Conservation (phyloP, 2,888 invertebrate species). For the Auanema freiburgensis region DNA sequence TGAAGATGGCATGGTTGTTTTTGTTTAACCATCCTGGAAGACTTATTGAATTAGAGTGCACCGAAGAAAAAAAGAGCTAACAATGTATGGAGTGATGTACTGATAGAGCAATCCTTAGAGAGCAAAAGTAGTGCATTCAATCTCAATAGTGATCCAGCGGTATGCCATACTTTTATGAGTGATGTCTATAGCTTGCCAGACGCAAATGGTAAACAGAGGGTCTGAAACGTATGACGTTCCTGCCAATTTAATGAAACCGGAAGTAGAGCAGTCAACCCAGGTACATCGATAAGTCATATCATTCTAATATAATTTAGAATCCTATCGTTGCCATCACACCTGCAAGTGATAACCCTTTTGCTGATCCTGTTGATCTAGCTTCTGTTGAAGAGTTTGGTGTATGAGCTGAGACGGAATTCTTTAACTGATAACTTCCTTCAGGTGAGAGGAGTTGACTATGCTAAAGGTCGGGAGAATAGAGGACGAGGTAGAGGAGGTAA, state of each 20-base stretch:
- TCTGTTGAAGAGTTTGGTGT: conserved; percentile 39
- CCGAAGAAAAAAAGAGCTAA: conserved; percentile 13
- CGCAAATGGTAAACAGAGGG: conserved; percentile 17
- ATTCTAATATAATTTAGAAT: conserved; percentile 3
- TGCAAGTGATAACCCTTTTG: conserved; percentile 43
- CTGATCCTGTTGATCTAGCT: conserved; percentile 31
- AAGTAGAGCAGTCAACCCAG: not conserved
- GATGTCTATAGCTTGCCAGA: no score
- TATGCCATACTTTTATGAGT: no score
- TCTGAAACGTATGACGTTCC: conserved; percentile 25
- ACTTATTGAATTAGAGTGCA: conserved; percentile 6
- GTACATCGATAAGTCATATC: no score
- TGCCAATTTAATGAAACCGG: conserved; percentile 1
- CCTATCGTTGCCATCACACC: conserved; percentile 37
- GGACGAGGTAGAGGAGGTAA: conserved; percentile 9
- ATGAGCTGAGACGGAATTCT: not conserved
- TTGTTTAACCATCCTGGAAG: not conserved
- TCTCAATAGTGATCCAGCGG: conserved; percentile 10
- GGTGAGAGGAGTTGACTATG: not conserved
- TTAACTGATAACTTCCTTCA: not conserved
- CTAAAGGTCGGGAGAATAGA: not conserved
- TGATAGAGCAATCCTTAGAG: conserved; percentile 19
- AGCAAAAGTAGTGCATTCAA: conserved; percentile 8
- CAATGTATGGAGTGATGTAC: conserved; percentile 20
- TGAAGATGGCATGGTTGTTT: conserved; percentile 4